These are phyloP conservation scores for Neoitamus cyanurus DNA, from an alignment of 2,888 invertebrate genomes.

Conservation along the genomic window DNA sequence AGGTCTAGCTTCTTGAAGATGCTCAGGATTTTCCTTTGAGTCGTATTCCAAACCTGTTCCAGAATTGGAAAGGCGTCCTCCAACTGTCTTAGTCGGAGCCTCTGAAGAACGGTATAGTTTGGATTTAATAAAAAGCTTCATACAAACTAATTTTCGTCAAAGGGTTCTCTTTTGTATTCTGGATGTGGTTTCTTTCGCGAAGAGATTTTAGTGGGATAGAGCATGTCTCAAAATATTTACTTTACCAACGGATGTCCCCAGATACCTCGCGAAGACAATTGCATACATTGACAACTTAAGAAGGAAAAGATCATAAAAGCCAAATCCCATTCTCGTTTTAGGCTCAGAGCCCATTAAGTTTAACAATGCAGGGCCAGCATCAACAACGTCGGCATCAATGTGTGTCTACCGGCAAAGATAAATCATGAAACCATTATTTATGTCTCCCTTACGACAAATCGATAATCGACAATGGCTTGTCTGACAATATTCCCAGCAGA, in stretches of 20 bases:
- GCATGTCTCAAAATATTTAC: neutral
- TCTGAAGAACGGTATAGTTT: no score
- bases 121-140: no score
- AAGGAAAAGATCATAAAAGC: constrained; percentile 29
- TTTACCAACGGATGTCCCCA: neutral
- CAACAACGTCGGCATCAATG: constrained; percentile 46
- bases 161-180: no score
- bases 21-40: no score
- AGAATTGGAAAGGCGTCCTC: no score
- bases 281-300: constrained; percentile 17
- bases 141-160: no score
- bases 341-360: constrained; percentile 28
- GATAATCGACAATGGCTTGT: constrained; percentile 54
- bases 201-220: no score
- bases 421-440: constrained; percentile 54
- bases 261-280: constrained; percentile 18
- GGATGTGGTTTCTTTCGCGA: no score
- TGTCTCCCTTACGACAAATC: constrained; percentile 54
- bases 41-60: no score
- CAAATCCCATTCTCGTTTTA: constrained; percentile 33
- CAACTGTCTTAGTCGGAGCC: no score
- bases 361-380: constrained; percentile 37
- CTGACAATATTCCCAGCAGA: constrained; percentile 44
- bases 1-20: no score
- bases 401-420: constrained; percentile 48